Conservation (phyloP, 2,888 invertebrate species). For the Formica aserva region DNA sequence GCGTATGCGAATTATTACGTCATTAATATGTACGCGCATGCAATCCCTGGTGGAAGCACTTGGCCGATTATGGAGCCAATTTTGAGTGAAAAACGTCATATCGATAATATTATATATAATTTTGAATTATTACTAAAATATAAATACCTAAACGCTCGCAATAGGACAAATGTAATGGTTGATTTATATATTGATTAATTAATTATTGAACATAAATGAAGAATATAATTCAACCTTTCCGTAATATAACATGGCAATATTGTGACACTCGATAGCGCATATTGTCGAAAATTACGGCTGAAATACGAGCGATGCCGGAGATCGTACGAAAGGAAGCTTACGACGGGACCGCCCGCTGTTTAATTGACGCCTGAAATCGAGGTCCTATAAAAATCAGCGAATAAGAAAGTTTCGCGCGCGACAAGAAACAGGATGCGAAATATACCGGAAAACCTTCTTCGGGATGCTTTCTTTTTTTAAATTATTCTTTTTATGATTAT, state of each 20-base stretch:
- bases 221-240: not conserved
- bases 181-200: not conserved
- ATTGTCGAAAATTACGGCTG: slow-evolving; percentile 17
- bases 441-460: not conserved
- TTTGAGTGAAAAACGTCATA: slow-evolving; percentile 37
- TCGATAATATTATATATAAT: slow-evolving; percentile 11
- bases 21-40: slow-evolving; percentile 58
- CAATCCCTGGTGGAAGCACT: slow-evolving; percentile 26
- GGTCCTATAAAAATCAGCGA: slow-evolving; percentile 31
- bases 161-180: not conserved
- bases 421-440: not conserved
- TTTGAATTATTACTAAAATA: not conserved
- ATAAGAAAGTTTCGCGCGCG: not conserved
- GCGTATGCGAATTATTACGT: slow-evolving; percentile 69
- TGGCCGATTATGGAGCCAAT: slow-evolving; percentile 1
- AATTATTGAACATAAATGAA: not conserved
- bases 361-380: slow-evolving; percentile 37
- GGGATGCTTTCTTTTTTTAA: slow-evolving; percentile 11
- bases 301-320: not conserved
- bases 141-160: not conserved
- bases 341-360: slow-evolving; percentile 27
- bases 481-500: not conserved
- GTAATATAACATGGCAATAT: not conserved
- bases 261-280: not conserved
- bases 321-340: slow-evolving; percentile 33